phyloP scores from a whole-genome alignment of 2,113 vertebrate species.

The Cyprinodon variegatus region DNA sequence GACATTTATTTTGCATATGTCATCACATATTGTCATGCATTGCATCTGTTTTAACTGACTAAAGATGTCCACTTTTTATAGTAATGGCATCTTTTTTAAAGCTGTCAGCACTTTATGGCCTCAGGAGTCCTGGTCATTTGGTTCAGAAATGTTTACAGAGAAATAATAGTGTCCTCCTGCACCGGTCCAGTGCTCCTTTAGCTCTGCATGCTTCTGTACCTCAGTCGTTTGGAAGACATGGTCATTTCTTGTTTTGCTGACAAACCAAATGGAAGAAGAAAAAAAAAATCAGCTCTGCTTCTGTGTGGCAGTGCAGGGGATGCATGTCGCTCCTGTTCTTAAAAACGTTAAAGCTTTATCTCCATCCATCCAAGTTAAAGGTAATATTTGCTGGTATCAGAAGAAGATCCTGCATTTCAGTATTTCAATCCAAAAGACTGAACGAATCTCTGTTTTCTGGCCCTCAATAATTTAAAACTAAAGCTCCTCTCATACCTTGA shows the following conservation, averaged over 20 bases:
- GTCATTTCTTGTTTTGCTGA: slow-evolving; percentile 31
- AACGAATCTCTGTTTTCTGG: background rate
- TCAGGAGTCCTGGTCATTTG: slow-evolving; percentile 51
- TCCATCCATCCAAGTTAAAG: too few relatives aligned
- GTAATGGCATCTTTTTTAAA: slow-evolving; percentile 32
- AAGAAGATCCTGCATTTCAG: too few relatives aligned
- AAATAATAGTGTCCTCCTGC: slow-evolving; percentile 38
- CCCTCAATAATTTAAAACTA: background rate
- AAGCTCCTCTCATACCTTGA: too few relatives aligned
- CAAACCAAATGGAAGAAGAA: background rate
- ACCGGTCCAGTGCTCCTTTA: slow-evolving; percentile 1
- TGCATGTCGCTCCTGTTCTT: too few relatives aligned
- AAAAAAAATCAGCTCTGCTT: too few relatives aligned
- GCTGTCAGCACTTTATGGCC: slow-evolving; percentile 44
- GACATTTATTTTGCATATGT: slow-evolving; percentile 54
- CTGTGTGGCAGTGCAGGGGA: too few relatives aligned
- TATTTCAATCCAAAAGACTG: too few relatives aligned
- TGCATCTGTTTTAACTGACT: slow-evolving; percentile 37
- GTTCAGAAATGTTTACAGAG: slow-evolving; percentile 62
- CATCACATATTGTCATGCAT: slow-evolving; percentile 61
- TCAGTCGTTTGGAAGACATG: slow-evolving; percentile 36
- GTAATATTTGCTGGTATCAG: too few relatives aligned
- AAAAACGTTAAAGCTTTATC: too few relatives aligned
- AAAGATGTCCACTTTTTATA: slow-evolving; percentile 16
- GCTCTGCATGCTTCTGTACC: slow-evolving; percentile 18